These are phyloP conservation scores for Drosophila borealis DNA, from an alignment of 2,888 invertebrate genomes.

Conservation along the genomic window DNA sequence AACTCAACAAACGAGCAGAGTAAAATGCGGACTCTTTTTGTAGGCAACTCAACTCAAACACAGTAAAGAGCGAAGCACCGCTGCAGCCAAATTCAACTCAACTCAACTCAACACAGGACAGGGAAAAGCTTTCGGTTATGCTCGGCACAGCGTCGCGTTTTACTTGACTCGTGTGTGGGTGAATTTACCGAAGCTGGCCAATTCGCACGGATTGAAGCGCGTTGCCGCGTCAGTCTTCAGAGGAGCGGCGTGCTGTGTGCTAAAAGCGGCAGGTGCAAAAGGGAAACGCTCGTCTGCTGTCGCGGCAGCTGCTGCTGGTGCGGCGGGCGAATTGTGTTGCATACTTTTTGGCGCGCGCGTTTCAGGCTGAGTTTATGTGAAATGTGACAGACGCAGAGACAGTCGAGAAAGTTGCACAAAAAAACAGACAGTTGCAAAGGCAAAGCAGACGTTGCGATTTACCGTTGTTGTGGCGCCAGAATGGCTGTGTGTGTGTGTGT, in stretches of 20 bases:
- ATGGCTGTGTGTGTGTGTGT: slow-evolving; percentile 27
- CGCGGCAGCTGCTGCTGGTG: slow-evolving; percentile 14
- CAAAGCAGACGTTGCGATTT: slow-evolving; percentile 47
- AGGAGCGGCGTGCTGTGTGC: slow-evolving; percentile 77
- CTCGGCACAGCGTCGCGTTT: slow-evolving; percentile 16
- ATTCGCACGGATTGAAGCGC: slow-evolving; percentile 21
- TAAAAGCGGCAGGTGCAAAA: slow-evolving; percentile 59
- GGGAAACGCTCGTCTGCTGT: not conserved
- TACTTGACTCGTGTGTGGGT: slow-evolving; percentile 38
- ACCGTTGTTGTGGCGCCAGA: slow-evolving; percentile 34
- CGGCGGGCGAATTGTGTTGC: slow-evolving; percentile 40
- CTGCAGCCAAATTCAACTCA: slow-evolving; percentile 23
- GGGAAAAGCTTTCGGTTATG: slow-evolving; percentile 34
- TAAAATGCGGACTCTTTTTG: not conserved
- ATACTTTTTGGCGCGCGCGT: slow-evolving; percentile 78
- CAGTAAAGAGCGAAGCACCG: not conserved
- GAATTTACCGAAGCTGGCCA: slow-evolving; percentile 40
- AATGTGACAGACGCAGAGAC: slow-evolving; percentile 77
- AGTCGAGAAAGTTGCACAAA: slow-evolving; percentile 67
- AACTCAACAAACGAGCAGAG: not conserved
- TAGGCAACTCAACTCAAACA: slow-evolving; percentile 3
- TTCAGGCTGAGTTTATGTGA: slow-evolving; percentile 59
- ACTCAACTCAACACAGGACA: slow-evolving; percentile 9
- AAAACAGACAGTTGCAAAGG: slow-evolving; percentile 19
- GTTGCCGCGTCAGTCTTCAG: slow-evolving; percentile 70